Evolutionary conservation across 1,140 invertebrate genomes (phyloP), one percentile per base, ranked within the genome.

Genomic region (Drosophila guanche): DNA sequence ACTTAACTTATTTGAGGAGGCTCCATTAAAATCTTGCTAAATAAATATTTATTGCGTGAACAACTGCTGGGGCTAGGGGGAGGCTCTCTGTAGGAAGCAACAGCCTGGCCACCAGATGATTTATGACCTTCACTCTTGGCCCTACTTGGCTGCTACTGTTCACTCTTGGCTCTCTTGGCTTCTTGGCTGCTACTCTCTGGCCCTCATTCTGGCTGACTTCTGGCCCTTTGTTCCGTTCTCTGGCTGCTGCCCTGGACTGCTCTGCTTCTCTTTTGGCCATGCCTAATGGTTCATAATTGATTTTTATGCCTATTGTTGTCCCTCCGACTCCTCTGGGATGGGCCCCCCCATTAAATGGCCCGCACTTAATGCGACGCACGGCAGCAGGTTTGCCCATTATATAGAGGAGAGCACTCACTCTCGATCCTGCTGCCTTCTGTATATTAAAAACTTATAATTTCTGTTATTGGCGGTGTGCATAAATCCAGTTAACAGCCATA

Each of bases 41-140:
- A 84, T 84, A 84, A 84, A 84, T 84, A 84, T 84, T 84, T 84
- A 84, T 85, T 84, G 80, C 80, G 80, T 76, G 80, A 85, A 84
- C 76, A 85, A 79, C 79, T 61, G 79, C 73, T 61, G 79, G 56
- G 41, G 66, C 25, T 56, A 8, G 12, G 63, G n/a, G 27, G 20
- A 2, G n/a, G 27, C 41, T 59, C 66, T 67, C 45, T 33, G 45
- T 4, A 50, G 58, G 33, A 74, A 58, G 80, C 80, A 85, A 85
- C 79, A 84, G 79, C 76, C 79, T 63, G 81, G 20, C 68, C 69
- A 52, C 69, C 73, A 74, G 57, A 85, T 85, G 80, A 85, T 85
- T 85, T 85, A 85, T 86, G 80, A 69, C 72, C 67, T 72, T 53
- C 53, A 37, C 33, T 67, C 53, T 61, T 75, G 71, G 37, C 61